Evolutionary conservation across 2,888 invertebrate species (phyloP), one percentile per base, ranked within the genome.

Genomic region (Drosophila parthenogenetica): DNA sequence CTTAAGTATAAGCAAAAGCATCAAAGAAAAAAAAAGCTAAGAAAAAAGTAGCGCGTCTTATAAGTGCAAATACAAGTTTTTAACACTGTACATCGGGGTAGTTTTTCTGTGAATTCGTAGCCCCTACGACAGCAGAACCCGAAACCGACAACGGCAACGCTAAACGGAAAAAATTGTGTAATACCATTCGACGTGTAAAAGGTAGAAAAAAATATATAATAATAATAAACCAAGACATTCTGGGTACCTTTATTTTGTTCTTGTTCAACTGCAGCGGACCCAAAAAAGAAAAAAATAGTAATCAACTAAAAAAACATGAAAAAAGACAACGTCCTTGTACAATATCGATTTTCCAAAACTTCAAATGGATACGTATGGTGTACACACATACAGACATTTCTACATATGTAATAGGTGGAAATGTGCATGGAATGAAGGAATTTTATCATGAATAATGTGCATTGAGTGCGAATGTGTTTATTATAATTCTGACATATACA

Each of bases 341-440:
- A 81, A 83, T 90, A 90, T 90, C 90, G 90, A 90, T 90, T 90
- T 90, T 90, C 82, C 89, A 78, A 78, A 82, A 88, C 87, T 88
- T 86, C 88, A 90, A 71, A 79, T 77, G 88, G 71, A 77, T 76
- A 77, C 55, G 39, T 61, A 64, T 65, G 49, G 32, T 51, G 59
- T 35, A 51, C 32, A 46, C 13, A 50, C 17, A 25, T 14, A 25
- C 14, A 14, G 16, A 37, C 50, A 50, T 50, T 10, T 16, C 1
- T 39, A 39, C 4, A n/a, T 42, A 22, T 51, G 25, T 43, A 53
- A 61, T 64, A 66, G 37, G 54, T 62, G 16, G 81, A 80, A 49
- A 42, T 49, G 32, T 58, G 32, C 14, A 48, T 49, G 45, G 55
- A 58, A 61, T 58, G 57, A 14, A 55, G 50, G 49, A 69, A 48